phyloP scores from a whole-genome alignment of 2,888 invertebrate species.

The Ophion ellenae region DNA sequence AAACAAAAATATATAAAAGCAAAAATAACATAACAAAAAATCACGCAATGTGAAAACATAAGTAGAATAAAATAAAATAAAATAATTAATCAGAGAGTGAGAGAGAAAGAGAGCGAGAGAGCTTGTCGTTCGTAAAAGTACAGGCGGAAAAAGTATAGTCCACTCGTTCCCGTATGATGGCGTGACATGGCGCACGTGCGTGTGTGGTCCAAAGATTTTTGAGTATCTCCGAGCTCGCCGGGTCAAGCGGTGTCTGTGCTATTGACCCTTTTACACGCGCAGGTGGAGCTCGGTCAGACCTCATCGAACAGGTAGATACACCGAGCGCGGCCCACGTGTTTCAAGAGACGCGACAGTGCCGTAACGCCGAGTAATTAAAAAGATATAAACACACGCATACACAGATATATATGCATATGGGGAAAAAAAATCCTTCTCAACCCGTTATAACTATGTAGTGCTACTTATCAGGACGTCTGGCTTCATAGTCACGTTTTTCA shows the following conservation, averaged over 20 bases:
- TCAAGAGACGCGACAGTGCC: background rate
- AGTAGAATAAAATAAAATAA: too few species aligned
- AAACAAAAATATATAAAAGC: too few species aligned
- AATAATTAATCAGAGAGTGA: too few species aligned
- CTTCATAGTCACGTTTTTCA: background rate
- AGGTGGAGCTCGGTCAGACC: conserved; percentile 78
- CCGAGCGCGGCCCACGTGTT: conserved; percentile 71
- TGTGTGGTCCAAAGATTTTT: conserved; percentile 74
- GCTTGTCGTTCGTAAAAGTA: background rate
- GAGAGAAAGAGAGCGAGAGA: background rate
- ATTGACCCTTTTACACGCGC: conserved; percentile 80
- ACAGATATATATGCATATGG: background rate
- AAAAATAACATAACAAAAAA: too few species aligned
- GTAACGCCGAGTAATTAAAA: background rate
- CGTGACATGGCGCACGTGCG: background rate
- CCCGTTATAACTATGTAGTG: background rate
- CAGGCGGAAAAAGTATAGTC: background rate
- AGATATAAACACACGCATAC: background rate
- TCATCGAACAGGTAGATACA: conserved; percentile 76
- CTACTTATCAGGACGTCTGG: background rate
- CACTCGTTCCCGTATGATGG: background rate
- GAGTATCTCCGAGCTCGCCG: conserved; percentile 25
- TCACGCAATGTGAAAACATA: too few species aligned
- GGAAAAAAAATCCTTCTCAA: background rate
- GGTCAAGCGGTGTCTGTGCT: conserved; percentile 70